phyloP scores from a whole-genome alignment of 2,113 vertebrate species.

The Oryzias celebensis region DNA sequence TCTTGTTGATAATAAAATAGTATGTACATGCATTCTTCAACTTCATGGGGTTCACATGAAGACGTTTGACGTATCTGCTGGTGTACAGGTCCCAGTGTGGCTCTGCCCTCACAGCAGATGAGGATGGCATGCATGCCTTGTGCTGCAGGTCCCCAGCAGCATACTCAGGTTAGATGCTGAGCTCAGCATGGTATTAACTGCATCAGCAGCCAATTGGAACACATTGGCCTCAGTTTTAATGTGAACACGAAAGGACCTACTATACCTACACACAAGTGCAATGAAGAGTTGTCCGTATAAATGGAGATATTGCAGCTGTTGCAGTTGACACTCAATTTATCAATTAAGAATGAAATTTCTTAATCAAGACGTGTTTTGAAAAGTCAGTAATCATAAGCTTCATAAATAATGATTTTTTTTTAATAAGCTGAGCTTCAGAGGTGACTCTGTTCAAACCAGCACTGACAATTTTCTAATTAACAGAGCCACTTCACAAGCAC shows the following conservation, averaged over 20 bases:
- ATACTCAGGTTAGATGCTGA: conserved; percentile 27
- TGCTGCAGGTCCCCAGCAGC: conserved; percentile 7
- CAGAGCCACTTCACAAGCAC: conserved; percentile 30
- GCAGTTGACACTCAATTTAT: conserved; percentile 5
- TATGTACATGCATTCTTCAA: background rate
- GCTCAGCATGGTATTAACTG: conserved; percentile 40
- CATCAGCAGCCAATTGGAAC: conserved; percentile 41
- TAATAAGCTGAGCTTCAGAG: conserved; percentile 45
- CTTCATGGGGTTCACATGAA: conserved; percentile 4
- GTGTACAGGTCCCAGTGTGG: conserved; percentile 18
- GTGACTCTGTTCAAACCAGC: conserved; percentile 16
- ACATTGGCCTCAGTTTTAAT: conserved; percentile 19
- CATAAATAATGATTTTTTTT: conserved; percentile 37
- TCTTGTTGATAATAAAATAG: conserved; percentile 8
- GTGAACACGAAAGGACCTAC: conserved; percentile 16
- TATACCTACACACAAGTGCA: background rate
- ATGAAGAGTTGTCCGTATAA: conserved; percentile 24
- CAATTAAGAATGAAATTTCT: conserved; percentile 48
- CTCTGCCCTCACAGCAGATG: conserved; percentile 23
- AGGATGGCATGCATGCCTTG: conserved; percentile 3
- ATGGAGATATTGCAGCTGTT: conserved; percentile 5
- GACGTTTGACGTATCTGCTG: background rate
- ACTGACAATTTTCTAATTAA: conserved; percentile 56
- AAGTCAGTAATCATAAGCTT: conserved; percentile 28
- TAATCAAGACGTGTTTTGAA: conserved; percentile 17